Evolutionary conservation across 2,797 vertebrate genomes (phyloP).

Genomic region (Pantherophis vulpinus): DNA sequence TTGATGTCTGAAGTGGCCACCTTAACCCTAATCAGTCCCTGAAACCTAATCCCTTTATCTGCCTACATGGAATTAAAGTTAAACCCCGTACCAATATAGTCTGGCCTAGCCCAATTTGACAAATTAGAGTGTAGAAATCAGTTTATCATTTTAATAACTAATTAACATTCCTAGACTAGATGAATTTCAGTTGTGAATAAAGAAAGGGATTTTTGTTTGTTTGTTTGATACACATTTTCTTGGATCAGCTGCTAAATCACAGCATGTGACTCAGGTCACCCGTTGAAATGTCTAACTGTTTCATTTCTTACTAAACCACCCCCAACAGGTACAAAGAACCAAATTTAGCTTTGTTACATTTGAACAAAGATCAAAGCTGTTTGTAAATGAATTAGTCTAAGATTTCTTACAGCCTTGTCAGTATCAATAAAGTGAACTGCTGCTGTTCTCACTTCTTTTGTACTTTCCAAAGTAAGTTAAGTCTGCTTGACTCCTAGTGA

Average conservation of each 20-base stretch:
- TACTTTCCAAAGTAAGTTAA: background rate
- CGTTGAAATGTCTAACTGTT: conserved; percentile 3
- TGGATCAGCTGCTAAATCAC: background rate
- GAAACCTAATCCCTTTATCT: background rate
- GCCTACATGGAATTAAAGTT: background rate
- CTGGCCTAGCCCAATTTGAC: background rate
- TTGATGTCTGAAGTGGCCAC: background rate
- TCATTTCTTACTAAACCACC: conserved; percentile 5
- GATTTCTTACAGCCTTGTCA: background rate
- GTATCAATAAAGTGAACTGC: background rate
- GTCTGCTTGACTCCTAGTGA: background rate
- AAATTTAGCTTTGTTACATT: conserved; percentile 18
- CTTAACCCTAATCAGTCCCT: background rate
- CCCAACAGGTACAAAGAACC: background rate
- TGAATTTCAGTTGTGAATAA: background rate
- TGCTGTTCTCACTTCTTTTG: background rate
- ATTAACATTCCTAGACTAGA: background rate
- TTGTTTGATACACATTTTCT: conserved; percentile 1
- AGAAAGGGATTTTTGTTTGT: background rate
- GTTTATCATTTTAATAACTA: background rate
- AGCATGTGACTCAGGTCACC: background rate
- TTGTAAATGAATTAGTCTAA: conserved; percentile 12
- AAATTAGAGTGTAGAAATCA: background rate
- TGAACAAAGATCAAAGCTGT: background rate
- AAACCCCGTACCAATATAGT: background rate